Evolutionary conservation across 2,113 vertebrate genomes (phyloP).

Genomic region (Gavia stellata): DNA sequence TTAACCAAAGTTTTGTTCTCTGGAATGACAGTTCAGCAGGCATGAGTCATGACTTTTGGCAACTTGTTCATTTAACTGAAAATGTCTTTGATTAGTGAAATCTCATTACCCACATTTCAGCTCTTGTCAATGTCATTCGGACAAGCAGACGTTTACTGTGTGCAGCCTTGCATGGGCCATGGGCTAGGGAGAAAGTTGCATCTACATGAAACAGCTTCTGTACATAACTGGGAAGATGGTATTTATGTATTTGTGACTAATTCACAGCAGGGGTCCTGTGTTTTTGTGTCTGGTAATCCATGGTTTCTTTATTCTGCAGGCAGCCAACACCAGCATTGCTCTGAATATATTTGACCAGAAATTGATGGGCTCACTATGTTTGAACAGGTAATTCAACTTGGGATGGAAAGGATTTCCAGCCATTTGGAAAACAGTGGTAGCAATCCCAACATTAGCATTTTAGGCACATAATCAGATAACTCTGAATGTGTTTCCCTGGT

Average conservation of each 20-base stretch:
- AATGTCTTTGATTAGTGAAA: neutral
- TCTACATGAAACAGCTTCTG: neutral
- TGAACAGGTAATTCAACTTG: constrained; percentile 69
- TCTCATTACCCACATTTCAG: neutral
- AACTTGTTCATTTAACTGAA: neutral
- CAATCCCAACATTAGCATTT: neutral
- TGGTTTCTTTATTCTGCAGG: constrained; percentile 39
- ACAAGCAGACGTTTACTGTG: neutral
- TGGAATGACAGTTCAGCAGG: neutral
- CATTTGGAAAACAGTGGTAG: neutral
- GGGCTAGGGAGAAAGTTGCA: neutral
- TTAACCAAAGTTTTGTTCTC: neutral
- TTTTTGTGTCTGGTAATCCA: neutral
- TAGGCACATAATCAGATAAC: neutral
- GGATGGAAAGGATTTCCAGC: neutral
- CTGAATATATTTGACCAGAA: constrained; percentile 70
- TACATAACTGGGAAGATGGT: neutral
- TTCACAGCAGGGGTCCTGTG: neutral
- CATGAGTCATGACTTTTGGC: neutral
- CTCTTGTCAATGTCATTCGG: neutral
- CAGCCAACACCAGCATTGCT: constrained; percentile 62
- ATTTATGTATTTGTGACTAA: neutral
- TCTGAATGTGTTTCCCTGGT: neutral
- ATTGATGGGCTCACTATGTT: constrained; percentile 66
- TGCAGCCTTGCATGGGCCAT: neutral